Conservation (phyloP, 2,888 invertebrate species). For the Callyntrura guangdongensis region DNA sequence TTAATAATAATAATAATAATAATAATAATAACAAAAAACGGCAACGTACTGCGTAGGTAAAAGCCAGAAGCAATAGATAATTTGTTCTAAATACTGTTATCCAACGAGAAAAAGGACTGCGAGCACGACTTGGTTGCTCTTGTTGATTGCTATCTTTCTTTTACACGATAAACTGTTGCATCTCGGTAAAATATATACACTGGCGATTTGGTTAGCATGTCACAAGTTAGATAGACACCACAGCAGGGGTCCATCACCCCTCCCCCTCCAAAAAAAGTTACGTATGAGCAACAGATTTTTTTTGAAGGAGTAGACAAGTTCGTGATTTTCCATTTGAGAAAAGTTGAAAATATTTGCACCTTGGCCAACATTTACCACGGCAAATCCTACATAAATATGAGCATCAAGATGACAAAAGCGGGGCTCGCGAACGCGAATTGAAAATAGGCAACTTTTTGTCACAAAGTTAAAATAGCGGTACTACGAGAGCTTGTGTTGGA, state of each 20-base stretch:
- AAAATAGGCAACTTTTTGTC: constrained; percentile 20
- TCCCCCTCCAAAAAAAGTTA: neutral
- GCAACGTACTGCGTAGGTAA: constrained; percentile 40
- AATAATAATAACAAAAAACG: neutral
- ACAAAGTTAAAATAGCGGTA: neutral
- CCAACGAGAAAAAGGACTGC: neutral
- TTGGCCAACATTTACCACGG: constrained; percentile 51
- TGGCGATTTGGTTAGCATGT: neutral
- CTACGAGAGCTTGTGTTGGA: too few relatives aligned
- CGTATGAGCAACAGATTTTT: neutral
- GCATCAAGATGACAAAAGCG: constrained; percentile 8
- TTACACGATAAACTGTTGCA: neutral
- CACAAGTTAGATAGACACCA: neutral
- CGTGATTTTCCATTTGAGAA: constrained; percentile 14
- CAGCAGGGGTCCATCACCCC: neutral
- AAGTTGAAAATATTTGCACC: constrained; percentile 35
- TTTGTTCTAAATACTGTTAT: constrained; percentile 47
- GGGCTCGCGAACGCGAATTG: neutral
- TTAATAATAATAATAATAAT: constrained; percentile 18
- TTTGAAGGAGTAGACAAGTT: neutral
- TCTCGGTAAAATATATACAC: neutral
- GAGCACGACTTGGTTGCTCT: constrained; percentile 35
- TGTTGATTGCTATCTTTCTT: neutral
- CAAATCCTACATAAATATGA: neutral
- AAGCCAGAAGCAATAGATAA: constrained; percentile 63